Evolutionary conservation across 1,140 invertebrate genomes (phyloP).

Genomic region (Odontomachus brunneus): DNA sequence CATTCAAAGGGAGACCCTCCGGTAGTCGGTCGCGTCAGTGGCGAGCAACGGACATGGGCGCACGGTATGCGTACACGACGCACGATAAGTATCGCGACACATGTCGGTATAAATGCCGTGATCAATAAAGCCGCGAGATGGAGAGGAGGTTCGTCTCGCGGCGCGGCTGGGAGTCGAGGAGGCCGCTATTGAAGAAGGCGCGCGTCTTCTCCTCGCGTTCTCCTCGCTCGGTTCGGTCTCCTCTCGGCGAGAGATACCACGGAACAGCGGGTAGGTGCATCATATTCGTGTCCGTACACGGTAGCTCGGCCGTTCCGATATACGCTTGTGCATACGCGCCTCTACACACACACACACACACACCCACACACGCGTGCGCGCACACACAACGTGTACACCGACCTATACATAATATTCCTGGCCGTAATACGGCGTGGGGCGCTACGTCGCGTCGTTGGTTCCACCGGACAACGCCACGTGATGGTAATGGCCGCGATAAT

Average conservation of each 20-base stretch:
- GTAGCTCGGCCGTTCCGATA: slow-evolving; percentile 57
- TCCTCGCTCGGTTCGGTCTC: not conserved
- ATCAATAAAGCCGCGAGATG: slow-evolving; percentile 76
- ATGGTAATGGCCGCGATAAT: slow-evolving; percentile 84
- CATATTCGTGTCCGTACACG: slow-evolving; percentile 55
- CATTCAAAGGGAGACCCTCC: slow-evolving; percentile 22
- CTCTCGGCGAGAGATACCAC: not conserved
- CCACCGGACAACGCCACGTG: slow-evolving; percentile 81
- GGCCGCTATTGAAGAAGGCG: slow-evolving; percentile 48
- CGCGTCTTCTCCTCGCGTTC: not conserved
- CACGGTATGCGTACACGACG: slow-evolving; percentile 75
- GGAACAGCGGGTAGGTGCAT: slow-evolving; percentile 42
- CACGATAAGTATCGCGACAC: slow-evolving; percentile 81
- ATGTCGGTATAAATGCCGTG: slow-evolving; percentile 79
- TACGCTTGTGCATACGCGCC: slow-evolving; percentile 56
- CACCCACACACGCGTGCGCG: slow-evolving; percentile 10
- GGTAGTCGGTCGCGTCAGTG: slow-evolving; percentile 53
- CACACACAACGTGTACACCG: slow-evolving; percentile 31
- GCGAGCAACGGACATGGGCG: slow-evolving; percentile 55
- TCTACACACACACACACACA: slow-evolving; percentile 44
- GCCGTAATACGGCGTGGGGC: slow-evolving; percentile 69
- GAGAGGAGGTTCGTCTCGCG: slow-evolving; percentile 66
- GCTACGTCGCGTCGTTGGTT: slow-evolving; percentile 75
- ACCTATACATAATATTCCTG: slow-evolving; percentile 79
- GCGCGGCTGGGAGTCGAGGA: slow-evolving; percentile 67